Percentiles rank a stretch among this genome's conserved stretches.
These are phyloP conservation scores for Agrochola macilenta DNA, from an alignment of 2,888 invertebrate species.

Conservation along the genomic window DNA sequence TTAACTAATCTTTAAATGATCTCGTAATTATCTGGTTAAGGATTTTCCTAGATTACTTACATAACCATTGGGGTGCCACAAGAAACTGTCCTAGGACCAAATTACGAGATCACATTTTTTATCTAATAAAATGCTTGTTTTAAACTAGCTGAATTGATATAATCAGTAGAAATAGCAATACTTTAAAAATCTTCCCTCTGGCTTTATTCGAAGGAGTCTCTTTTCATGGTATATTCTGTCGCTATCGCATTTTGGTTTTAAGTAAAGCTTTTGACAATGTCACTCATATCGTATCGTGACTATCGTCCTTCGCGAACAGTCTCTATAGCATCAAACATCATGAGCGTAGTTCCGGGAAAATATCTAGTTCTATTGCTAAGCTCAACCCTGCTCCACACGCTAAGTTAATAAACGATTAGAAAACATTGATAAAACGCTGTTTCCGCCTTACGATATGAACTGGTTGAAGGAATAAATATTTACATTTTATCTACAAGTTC, in stretches of 20 bases:
- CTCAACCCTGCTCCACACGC: constrained; percentile 38
- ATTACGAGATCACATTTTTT: neutral
- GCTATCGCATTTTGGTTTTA: neutral
- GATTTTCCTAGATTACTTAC: neutral
- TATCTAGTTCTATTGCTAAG: neutral
- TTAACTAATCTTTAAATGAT: neutral
- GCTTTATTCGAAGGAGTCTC: neutral
- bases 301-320: neutral
- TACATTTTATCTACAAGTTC: constrained; percentile 53
- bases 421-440: constrained; percentile 61
- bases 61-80: neutral
- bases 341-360: neutral
- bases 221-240: neutral
- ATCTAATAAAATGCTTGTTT: neutral
- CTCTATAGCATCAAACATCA: neutral
- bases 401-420: constrained; percentile 62
- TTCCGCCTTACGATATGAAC: constrained; percentile 57
- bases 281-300: neutral
- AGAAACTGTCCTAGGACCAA: neutral
- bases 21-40: neutral
- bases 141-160: neutral
- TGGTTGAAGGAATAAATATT: constrained; percentile 55
- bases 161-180: no score
- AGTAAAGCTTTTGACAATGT: constrained; percentile 10
- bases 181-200: neutral